phyloP scores from a whole-genome alignment of 2,888 invertebrate species.

The Hypsopygia costalis region DNA sequence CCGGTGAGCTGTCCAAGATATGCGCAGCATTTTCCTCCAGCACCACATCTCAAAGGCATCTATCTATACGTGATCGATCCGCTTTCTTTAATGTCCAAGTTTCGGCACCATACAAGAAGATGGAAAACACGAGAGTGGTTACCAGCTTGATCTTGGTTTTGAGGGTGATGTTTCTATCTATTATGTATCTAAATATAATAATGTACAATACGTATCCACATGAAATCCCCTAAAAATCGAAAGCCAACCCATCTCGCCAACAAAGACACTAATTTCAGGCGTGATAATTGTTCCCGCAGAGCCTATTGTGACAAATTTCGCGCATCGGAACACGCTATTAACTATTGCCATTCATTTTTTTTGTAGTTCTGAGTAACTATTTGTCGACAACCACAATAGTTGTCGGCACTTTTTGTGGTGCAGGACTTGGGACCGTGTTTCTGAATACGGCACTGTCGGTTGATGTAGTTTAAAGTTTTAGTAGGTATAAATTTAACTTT shows the following conservation, averaged over 20 bases:
- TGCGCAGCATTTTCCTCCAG: too few relatives aligned
- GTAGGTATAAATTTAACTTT: too few relatives aligned
- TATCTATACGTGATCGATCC: too few relatives aligned
- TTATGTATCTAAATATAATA: neutral
- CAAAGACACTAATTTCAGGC: constrained; percentile 68
- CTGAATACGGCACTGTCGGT: neutral
- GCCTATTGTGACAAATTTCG: constrained; percentile 66
- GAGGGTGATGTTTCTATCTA: too few relatives aligned
- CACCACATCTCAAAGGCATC: too few relatives aligned
- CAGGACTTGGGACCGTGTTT: constrained; percentile 8
- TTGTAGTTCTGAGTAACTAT: constrained; percentile 45
- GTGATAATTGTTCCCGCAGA: constrained; percentile 65
- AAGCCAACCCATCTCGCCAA: constrained; percentile 25
- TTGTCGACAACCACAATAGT: constrained; percentile 48
- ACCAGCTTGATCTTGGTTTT: too few relatives aligned
- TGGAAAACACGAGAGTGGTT: too few relatives aligned
- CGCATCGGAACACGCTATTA: constrained; percentile 70
- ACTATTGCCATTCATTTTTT: constrained; percentile 52
- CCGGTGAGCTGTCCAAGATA: too few relatives aligned
- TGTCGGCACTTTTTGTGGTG: constrained; percentile 58
- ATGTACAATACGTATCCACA: neutral
- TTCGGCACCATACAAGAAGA: too few relatives aligned
- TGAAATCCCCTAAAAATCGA: constrained; percentile 1
- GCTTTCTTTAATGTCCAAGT: too few relatives aligned
- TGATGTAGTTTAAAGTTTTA: too few relatives aligned